A percentile compares a stretch with the other conserved stretches of the same genome.
These are phyloP conservation scores for Circaetus cinerascens DNA, from an alignment of 2,113 vertebrate genomes.

Conservation along the genomic window DNA sequence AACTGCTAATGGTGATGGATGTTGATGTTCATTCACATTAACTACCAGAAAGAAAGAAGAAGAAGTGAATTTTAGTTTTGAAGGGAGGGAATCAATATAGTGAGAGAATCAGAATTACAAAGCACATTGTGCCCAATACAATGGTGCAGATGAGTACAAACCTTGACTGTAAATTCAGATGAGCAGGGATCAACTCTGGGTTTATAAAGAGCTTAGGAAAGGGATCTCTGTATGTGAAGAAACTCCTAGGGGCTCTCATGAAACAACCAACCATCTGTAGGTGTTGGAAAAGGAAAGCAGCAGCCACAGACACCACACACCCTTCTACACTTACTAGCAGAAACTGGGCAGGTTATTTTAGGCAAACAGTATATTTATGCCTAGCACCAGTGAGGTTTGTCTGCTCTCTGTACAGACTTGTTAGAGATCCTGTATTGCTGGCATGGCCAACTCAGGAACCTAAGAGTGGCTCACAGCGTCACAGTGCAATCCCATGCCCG, in stretches of 20 bases:
- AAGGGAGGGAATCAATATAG: neutral
- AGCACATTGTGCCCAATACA: neutral
- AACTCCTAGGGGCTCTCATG: neutral
- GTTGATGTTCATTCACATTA: neutral
- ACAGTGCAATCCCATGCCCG: neutral
- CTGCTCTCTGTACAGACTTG: neutral
- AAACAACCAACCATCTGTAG: neutral
- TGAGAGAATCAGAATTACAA: neutral
- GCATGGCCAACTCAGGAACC: neutral
- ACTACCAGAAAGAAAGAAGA: neutral
- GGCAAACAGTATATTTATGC: neutral
- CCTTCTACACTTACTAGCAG: neutral
- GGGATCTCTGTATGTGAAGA: neutral
- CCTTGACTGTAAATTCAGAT: neutral
- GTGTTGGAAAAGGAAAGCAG: neutral
- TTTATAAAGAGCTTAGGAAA: neutral
- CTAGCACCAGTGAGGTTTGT: neutral
- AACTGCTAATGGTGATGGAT: conserved; percentile 29
- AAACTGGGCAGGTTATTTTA: neutral
- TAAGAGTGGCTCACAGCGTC: neutral
- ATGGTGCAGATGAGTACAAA: neutral
- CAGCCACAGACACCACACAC: neutral
- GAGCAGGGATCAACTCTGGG: neutral
- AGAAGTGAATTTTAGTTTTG: neutral
- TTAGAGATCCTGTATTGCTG: neutral